Percentiles rank a stretch among this genome's conserved stretches.
phyloP scores from a whole-genome alignment of 2,888 invertebrate species.

The Abrostola tripartita region DNA sequence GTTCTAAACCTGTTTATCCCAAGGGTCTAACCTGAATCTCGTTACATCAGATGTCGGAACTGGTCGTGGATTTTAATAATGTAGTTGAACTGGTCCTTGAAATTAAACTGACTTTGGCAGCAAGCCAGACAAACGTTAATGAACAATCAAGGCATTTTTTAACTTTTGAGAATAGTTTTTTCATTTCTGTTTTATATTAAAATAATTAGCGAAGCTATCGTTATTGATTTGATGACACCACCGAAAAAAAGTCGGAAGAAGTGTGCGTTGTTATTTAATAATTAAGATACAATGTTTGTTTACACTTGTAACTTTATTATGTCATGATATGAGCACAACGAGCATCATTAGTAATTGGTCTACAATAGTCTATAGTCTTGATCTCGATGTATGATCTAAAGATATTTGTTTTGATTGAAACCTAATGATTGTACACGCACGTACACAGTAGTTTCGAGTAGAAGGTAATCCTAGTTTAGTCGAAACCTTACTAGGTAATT shows the following conservation, averaged over 20 bases:
- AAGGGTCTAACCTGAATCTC: constrained; percentile 5
- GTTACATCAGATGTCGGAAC: constrained; percentile 6
- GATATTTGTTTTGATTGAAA: too few species aligned
- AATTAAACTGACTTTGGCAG: constrained; percentile 5
- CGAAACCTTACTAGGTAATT: too few species aligned
- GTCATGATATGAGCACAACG: not conserved
- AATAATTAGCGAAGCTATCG: not conserved
- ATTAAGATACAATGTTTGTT: not conserved
- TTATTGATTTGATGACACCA: not conserved
- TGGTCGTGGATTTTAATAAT: constrained; percentile 6
- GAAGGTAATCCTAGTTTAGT: too few species aligned
- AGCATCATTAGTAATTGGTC: too few species aligned
- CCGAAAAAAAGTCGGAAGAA: not conserved
- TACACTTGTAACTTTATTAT: not conserved
- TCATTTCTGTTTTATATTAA: not conserved
- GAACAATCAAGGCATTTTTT: not conserved
- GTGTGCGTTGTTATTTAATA: too few species aligned
- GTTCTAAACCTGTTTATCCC: constrained; percentile 6
- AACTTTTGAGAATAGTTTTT: not conserved
- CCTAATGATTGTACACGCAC: too few species aligned
- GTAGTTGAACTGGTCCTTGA: constrained; percentile 3
- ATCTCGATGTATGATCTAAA: too few species aligned
- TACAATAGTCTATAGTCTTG: too few species aligned
- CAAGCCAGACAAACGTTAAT: constrained; percentile 2
- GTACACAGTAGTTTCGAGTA: too few species aligned